Conservation (phyloP, 2,888 invertebrate species). For the Brachypterus glaber region DNA sequence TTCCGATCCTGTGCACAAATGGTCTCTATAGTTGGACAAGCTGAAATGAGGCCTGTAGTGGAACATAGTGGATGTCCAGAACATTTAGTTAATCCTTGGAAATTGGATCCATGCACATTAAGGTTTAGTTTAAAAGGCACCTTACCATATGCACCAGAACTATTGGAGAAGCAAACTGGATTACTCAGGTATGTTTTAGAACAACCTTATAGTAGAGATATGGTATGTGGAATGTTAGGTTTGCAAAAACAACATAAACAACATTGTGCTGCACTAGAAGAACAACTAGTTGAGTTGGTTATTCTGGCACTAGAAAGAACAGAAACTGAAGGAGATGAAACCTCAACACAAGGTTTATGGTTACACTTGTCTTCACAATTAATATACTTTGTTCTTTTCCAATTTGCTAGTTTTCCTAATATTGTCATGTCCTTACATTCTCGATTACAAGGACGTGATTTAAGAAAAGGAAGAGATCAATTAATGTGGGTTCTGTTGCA, state of each 20-base stretch:
- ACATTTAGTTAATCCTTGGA: slow-evolving; percentile 86
- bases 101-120: slow-evolving; percentile 73
- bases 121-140: slow-evolving; percentile 62
- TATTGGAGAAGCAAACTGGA: slow-evolving; percentile 80
- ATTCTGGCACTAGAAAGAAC: slow-evolving; percentile 88
- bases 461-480: slow-evolving; percentile 87
- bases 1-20: slow-evolving; percentile 92
- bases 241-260: slow-evolving; percentile 74
- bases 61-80: slow-evolving; percentile 88
- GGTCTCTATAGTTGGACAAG: slow-evolving; percentile 86
- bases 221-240: slow-evolving; percentile 92
- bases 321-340: slow-evolving; percentile 53
- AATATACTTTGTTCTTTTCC: slow-evolving; percentile 90
- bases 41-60: slow-evolving; percentile 86
- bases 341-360: slow-evolving; percentile 77
- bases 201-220: slow-evolving; percentile 91
- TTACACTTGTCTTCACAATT: slow-evolving; percentile 87
- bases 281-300: slow-evolving; percentile 84
- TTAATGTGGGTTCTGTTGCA: slow-evolving; percentile 98
- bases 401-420: slow-evolving; percentile 87
- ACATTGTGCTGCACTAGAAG: slow-evolving; percentile 76
- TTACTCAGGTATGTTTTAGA: slow-evolving; percentile 83
- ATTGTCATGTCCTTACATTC: slow-evolving; percentile 84
- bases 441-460: slow-evolving; percentile 50
- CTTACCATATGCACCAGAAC: slow-evolving; percentile 80